These are phyloP conservation scores for Folsomia candida DNA, from an alignment of 2,888 invertebrate genomes.

Conservation along the genomic window DNA sequence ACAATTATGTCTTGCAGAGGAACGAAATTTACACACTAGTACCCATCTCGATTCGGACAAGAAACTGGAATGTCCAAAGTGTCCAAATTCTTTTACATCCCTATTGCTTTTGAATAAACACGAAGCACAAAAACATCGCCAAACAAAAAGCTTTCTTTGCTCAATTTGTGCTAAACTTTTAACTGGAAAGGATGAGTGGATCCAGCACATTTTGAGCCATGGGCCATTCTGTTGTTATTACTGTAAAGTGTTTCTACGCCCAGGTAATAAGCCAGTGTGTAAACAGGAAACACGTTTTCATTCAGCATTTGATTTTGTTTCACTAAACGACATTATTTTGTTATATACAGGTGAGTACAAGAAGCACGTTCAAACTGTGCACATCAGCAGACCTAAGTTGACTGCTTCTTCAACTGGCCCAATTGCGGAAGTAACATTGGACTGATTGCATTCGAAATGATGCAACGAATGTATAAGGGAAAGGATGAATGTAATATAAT, in stretches of 20 bases:
- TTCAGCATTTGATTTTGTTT: no score
- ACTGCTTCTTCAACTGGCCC: neutral
- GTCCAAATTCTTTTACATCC: constrained; percentile 21
- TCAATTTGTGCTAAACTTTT: constrained; percentile 22
- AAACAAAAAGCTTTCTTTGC: constrained; percentile 20
- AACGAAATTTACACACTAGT: constrained; percentile 17
- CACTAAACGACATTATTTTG: neutral
- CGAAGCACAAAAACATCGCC: constrained; percentile 21
- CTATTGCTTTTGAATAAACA: constrained; percentile 21
- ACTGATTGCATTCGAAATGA: neutral
- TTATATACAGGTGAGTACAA: constrained; percentile 21
- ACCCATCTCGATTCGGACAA: constrained; percentile 12
- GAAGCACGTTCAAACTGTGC: constrained; percentile 19
- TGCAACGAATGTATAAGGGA: neutral
- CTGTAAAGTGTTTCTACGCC: constrained; percentile 9
- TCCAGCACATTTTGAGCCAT: constrained; percentile 24
- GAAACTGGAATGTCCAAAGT: constrained; percentile 21
- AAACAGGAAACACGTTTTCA: neutral
- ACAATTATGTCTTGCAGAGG: no score
- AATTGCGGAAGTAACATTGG: constrained; percentile 9
- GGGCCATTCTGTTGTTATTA: constrained; percentile 23
- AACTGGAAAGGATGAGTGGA: constrained; percentile 21
- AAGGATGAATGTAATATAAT: no score
- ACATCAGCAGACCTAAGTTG: constrained; percentile 1
- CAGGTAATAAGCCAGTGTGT: neutral